Conservation (phyloP, 1,140 invertebrate genomes). For the Condylostylus longicornis region DNA sequence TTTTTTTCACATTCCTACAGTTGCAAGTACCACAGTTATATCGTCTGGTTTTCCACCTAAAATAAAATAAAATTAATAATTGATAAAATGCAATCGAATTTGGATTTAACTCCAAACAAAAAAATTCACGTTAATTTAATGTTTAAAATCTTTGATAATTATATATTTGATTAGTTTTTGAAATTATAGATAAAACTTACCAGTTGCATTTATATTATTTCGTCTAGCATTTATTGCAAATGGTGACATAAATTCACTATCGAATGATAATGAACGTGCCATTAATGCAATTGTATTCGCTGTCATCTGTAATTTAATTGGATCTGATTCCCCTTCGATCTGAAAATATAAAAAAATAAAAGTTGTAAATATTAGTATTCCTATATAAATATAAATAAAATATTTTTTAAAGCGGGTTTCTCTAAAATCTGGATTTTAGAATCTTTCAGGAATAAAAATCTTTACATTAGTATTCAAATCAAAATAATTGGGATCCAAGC, state of each 20-base stretch:
- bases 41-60: slow-evolving; percentile 93
- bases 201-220: slow-evolving; percentile 83
- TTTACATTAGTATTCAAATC: too few species aligned
- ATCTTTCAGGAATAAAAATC: too few species aligned
- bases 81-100: too few species aligned
- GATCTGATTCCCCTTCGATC: slow-evolving; percentile 52
- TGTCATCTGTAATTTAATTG: slow-evolving; percentile 64
- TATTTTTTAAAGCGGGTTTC: too few species aligned
- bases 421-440: too few species aligned
- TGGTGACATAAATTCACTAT: slow-evolving; percentile 87
- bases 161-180: too few species aligned
- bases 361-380: too few species aligned
- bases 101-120: too few species aligned
- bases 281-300: slow-evolving; percentile 90
- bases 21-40: slow-evolving; percentile 88
- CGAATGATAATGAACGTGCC: slow-evolving; percentile 82
- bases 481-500: too few species aligned
- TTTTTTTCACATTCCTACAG: slow-evolving; percentile 56
- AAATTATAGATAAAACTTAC: slow-evolving; percentile 35
- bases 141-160: too few species aligned
- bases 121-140: too few species aligned
- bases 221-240: slow-evolving; percentile 83
- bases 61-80: slow-evolving; percentile 33
- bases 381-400: too few species aligned
- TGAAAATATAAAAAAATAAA: slow-evolving; percentile 12